A percentile compares a stretch with the other conserved stretches of the same genome.
These are phyloP conservation scores for Solea solea DNA, from an alignment of 2,113 vertebrate genomes.

Conservation along the genomic window DNA sequence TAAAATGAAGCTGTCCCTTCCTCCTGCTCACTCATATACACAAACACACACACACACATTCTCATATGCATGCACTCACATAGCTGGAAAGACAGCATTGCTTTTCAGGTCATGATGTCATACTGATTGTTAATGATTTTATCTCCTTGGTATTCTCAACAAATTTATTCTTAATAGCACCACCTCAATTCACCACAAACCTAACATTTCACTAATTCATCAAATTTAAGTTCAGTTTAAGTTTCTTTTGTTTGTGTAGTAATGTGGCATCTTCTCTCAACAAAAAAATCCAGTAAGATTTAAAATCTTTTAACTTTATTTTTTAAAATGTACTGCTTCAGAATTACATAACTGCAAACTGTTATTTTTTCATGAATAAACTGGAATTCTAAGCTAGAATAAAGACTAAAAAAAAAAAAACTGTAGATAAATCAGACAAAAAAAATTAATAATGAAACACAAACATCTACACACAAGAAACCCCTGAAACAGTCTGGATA, in stretches of 20 bases:
- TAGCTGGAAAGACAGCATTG: constrained; percentile 59
- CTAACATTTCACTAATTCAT: not conserved
- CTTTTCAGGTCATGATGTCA: not conserved
- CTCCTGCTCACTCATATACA: not conserved
- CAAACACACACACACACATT: not conserved
- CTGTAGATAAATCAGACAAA: not conserved
- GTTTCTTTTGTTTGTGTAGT: not conserved
- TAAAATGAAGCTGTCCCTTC: constrained; percentile 9
- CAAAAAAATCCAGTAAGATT: not conserved
- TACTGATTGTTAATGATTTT: not conserved
- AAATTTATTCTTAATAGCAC: not conserved
- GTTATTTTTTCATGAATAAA: too few species aligned
- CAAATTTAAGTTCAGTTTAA: not conserved
- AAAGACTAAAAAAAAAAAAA: not conserved
- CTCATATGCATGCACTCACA: not conserved
- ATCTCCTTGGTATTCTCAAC: too few species aligned
- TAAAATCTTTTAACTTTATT: too few species aligned
- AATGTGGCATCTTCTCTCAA: not conserved
- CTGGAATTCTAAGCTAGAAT: too few species aligned
- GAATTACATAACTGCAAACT: too few species aligned
- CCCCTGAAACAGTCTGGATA: not conserved
- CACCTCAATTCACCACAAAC: not conserved
- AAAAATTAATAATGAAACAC: not conserved
- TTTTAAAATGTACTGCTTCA: too few species aligned
- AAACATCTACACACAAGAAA: not conserved